Percentiles rank a stretch among this genome's conserved stretches.
phyloP scores from a whole-genome alignment of 1,140 invertebrate species.

The Patella vulgata region DNA sequence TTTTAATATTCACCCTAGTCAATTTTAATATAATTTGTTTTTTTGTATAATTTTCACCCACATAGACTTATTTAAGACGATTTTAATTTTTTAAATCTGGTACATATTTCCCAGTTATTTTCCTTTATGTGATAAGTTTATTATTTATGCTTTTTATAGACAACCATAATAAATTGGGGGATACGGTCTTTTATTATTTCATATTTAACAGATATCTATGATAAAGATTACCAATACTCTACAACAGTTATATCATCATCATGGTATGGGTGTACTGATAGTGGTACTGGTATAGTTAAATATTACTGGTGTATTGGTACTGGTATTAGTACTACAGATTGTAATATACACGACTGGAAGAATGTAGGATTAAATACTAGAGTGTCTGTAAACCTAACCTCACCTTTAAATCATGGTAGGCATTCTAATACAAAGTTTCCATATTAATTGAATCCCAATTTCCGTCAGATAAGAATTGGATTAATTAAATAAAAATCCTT shows the following conservation, averaged over 20 bases:
- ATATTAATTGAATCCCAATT: too few relatives aligned
- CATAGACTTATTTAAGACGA: too few relatives aligned
- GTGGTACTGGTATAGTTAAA: conserved; percentile 16
- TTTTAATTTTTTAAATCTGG: too few relatives aligned
- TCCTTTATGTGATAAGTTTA: too few relatives aligned
- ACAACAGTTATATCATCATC: conserved; percentile 12
- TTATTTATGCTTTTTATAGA: background rate
- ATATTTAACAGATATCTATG: conserved; percentile 22
- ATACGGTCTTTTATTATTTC: too few relatives aligned
- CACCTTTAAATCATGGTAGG: conserved; percentile 18
- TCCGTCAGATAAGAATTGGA: too few relatives aligned
- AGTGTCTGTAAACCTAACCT: conserved; percentile 9
- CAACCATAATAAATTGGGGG: too few relatives aligned
- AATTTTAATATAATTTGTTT: too few relatives aligned
- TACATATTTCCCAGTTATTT: too few relatives aligned
- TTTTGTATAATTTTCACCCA: too few relatives aligned
- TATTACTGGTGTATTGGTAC: conserved; percentile 39
- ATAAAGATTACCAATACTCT: conserved; percentile 31
- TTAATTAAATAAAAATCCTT: too few relatives aligned
- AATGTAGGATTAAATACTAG: conserved; percentile 28
- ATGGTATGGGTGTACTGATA: conserved; percentile 35
- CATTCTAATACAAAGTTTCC: background rate
- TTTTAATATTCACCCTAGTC: too few relatives aligned
- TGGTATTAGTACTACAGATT: conserved; percentile 17
- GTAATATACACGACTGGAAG: conserved; percentile 16